Percentiles rank a stretch among this genome's conserved stretches.
Evolutionary conservation across 2,113 vertebrate species (phyloP).

Genomic region (Syrmaticus mikado): DNA sequence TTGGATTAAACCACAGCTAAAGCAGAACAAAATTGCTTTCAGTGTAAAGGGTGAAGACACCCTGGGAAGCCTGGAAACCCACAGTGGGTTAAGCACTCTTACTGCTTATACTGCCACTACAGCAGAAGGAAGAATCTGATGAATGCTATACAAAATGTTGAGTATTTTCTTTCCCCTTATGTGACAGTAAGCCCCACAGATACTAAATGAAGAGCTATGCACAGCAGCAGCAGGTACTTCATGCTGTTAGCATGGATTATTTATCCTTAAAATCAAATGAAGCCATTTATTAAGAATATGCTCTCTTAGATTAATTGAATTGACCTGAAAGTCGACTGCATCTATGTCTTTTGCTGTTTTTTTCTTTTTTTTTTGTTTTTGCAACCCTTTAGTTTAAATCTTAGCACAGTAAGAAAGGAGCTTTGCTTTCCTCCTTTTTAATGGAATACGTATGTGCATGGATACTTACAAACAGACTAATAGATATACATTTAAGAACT

Average conservation of each 20-base stretch:
- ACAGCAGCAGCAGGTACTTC: conserved; percentile 24
- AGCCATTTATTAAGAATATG: conserved; percentile 41
- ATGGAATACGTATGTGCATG: neutral
- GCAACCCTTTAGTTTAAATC: neutral
- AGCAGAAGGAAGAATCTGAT: conserved; percentile 17
- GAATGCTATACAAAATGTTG: neutral
- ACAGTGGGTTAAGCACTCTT: conserved; percentile 23
- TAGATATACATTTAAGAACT: neutral
- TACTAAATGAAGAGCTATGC: neutral
- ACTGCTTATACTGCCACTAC: neutral
- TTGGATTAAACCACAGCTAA: conserved; percentile 65
- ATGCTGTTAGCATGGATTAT: neutral
- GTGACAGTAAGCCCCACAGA: conserved; percentile 19
- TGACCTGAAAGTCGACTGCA: conserved; percentile 14
- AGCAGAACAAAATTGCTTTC: neutral
- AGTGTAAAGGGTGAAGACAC: neutral
- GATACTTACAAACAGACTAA: neutral
- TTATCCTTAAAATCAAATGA: conserved; percentile 12
- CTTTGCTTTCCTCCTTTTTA: neutral
- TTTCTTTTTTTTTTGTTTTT: neutral
- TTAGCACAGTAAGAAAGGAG: neutral
- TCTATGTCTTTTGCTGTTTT: neutral
- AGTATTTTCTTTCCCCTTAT: conserved; percentile 6
- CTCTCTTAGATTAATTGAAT: conserved; percentile 35
- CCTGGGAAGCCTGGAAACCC: neutral